Evolutionary conservation across 2,797 vertebrate genomes (phyloP).

Genomic region (Percopsis omiscomaycus): DNA sequence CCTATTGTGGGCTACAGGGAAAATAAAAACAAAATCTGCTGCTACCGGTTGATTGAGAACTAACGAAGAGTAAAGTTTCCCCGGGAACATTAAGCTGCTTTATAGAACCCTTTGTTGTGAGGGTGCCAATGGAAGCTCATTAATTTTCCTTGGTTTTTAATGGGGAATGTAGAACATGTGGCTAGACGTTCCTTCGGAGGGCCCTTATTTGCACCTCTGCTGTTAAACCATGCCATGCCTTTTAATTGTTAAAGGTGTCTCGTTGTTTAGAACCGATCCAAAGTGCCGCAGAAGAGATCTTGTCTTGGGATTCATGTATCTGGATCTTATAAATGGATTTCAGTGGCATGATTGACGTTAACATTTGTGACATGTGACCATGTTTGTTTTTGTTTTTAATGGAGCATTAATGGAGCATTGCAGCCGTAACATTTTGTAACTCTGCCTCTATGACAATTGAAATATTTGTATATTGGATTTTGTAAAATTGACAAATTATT

Average conservation of each 20-base stretch:
- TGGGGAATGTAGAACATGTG: slow-evolving; percentile 79
- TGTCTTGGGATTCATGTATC: slow-evolving; percentile 4
- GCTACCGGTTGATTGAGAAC: slow-evolving; percentile 78
- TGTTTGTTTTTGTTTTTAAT: no score
- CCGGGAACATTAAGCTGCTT: slow-evolving; percentile 76
- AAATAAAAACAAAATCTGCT: slow-evolving; percentile 76
- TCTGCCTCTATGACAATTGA: no score
- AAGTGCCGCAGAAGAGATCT: slow-evolving; percentile 37
- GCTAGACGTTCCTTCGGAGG: slow-evolving; percentile 74
- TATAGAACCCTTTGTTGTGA: slow-evolving; percentile 81
- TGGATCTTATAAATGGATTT: slow-evolving; percentile 27
- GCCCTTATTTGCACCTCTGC: slow-evolving; percentile 72
- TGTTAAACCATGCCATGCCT: slow-evolving; percentile 70
- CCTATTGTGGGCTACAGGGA: slow-evolving; percentile 70
- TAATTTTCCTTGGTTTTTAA: slow-evolving; percentile 79
- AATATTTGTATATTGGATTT: no score
- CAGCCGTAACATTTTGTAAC: no score
- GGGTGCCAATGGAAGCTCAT: slow-evolving; percentile 78
- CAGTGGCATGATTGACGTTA: slow-evolving; percentile 9
- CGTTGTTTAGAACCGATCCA: slow-evolving; percentile 56
- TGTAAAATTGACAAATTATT: no score
- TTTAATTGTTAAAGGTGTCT: slow-evolving; percentile 75
- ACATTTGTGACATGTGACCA: neutral
- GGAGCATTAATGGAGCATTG: no score
- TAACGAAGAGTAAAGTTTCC: slow-evolving; percentile 78